Base-by-base conservation (phyloP, 1,140 invertebrate genomes). In the Zelostemma sp. region DNA sequence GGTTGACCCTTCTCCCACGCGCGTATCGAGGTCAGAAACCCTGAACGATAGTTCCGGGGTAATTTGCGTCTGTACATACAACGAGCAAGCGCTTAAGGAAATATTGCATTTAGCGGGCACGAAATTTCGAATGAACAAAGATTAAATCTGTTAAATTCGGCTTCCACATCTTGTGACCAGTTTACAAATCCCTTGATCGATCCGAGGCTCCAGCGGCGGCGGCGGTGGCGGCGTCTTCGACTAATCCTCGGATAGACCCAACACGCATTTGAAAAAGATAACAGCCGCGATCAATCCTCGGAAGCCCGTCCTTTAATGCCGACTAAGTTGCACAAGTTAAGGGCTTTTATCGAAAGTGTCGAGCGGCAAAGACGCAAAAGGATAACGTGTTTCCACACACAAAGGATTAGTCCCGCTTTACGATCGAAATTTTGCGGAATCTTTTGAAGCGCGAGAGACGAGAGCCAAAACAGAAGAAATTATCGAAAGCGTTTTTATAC, bases 401-500 rank as follows among this genome's bases (percentile, higher is more conserved):
- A n/a, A 11, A n/a, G 33, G 33, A 35, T 35, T 35, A 9, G 33
- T 1, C 11, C 33, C 33, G 8, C 25, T 28, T 8, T 28, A 25
- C 12, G 1, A 8, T 35, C 11, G 48, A 49, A 54, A 63, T 60
- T 69, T 46, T 53, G 55, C 66, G 49, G 62, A 68, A 63, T 54
- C 54, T 46, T 53, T n/a, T 35, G 6, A 35, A 35, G n/a, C n/a
- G n/a, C n/a, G n/a, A 35, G 6, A 35, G 33, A 9, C 33, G 1
- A 9, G 33, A 9, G 33, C 11, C 33, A 35, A n/a, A 35, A 35
- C 6, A n/a, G 33, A 35, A n/a, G n/a, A 1, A 35, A 9, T 35
- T 9, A 74, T 68, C 61, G 70, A 66, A 77, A 75, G 75, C 68
- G 71, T 70, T 67, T 72, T 66, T 73, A 60, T n/a, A n/a, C 6